phyloP scores from a whole-genome alignment of 2,888 invertebrate genomes.

The Troilus luridus region DNA sequence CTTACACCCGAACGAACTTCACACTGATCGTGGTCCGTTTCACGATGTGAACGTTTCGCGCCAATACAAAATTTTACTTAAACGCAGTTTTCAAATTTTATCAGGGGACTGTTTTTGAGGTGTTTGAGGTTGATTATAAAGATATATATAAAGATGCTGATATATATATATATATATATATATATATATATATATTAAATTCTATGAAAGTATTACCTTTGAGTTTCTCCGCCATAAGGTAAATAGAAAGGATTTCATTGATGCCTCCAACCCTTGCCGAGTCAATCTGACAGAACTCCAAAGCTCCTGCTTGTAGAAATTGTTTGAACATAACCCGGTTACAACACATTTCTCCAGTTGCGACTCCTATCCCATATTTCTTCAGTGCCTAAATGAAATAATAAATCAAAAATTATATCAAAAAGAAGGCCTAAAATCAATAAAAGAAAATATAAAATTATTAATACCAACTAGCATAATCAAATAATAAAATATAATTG shows the following conservation, averaged over 20 bases:
- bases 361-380: constrained; percentile 85
- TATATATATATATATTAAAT: no score
- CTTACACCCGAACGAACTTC: no score
- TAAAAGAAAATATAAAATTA: neutral
- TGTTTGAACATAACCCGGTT: constrained; percentile 95
- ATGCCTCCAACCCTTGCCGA: constrained; percentile 89
- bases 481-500: no score
- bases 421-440: neutral
- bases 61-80: no score
- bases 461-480: no score
- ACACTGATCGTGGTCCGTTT: no score
- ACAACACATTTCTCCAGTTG: constrained; percentile 93
- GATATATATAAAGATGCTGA: no score
- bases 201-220: constrained; percentile 73
- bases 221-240: constrained; percentile 89
- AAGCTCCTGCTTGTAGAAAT: constrained; percentile 83
- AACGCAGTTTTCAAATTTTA: no score
- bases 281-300: constrained; percentile 93
- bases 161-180: no score
- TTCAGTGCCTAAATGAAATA: constrained; percentile 70
- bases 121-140: no score
- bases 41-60: no score
- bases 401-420: constrained; percentile 30
- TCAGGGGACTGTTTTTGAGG: no score
- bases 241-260: constrained; percentile 89